phyloP scores from a whole-genome alignment of 2,797 vertebrate species.

The Amblyraja radiata region DNA sequence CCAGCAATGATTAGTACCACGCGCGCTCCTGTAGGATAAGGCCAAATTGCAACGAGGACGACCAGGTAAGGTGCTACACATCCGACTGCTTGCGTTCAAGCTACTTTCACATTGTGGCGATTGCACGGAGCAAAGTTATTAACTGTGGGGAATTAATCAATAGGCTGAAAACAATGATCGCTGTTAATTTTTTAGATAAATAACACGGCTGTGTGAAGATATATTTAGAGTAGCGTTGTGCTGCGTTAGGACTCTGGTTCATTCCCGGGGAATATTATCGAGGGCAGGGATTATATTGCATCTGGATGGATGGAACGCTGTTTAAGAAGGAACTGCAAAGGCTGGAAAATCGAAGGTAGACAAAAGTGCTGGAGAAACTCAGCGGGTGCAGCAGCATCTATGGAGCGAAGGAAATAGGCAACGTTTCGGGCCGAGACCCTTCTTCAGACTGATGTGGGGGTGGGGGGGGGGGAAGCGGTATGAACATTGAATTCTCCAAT shows the following conservation, averaged over 20 bases:
- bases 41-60: background rate
- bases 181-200: slow-evolving; percentile 10
- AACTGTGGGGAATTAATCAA: background rate
- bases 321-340: too few species aligned
- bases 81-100: background rate
- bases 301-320: background rate
- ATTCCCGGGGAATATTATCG: background rate
- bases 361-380: too few species aligned
- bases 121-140: background rate
- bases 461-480: too few species aligned
- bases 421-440: too few species aligned
- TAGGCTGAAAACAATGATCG: slow-evolving; percentile 14
- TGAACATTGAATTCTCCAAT: too few species aligned
- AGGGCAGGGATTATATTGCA: background rate
- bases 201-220: background rate
- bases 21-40: background rate
- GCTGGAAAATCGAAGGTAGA: too few species aligned
- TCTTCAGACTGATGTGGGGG: too few species aligned
- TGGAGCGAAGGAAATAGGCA: too few species aligned
- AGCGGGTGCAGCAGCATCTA: too few species aligned
- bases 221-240: background rate
- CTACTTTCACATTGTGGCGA: background rate
- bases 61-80: slow-evolving; percentile 6
- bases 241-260: background rate
- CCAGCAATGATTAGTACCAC: slow-evolving; percentile 19